Evolutionary conservation across 2,797 vertebrate species (phyloP), one percentile per base, ranked within the genome.

Genomic region (Acanthiza pusilla): DNA sequence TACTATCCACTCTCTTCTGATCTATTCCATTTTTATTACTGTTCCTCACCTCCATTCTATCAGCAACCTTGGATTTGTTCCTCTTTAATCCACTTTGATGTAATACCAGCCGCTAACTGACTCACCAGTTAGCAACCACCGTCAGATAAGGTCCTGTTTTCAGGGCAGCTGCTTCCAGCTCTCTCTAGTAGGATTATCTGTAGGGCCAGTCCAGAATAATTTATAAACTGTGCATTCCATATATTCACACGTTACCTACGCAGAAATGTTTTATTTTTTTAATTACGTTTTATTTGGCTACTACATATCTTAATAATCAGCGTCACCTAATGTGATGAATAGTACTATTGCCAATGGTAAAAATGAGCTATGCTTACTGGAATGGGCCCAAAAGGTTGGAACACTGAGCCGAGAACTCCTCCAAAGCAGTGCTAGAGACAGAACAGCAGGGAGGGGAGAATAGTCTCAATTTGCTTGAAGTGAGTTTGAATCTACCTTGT

Each of bases 231-330:
- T 38, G 42, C 58, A 65, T 83, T 73, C 57, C 68, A 75, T 70
- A 61, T 30, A 66, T 29, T 55, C 0, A 0, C n/a, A 63, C 0
- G 0, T 38, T 86, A 34, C 18, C n/a, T 53, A 38, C 27, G 54
- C 7, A 4, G 23, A 29, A 1, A 10, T 32, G 21, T 67, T 79
- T 68, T 68, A 15, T 21, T 36, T 66, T 80, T 66, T 53, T 2
- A 36, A 48, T 54, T 47, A 48, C 10, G 42, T 61, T 84, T 84
- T 42, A 36, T 72, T 47, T 42, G 32, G 10, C 27, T 72, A n/a
- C 14, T 60, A 29, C 13, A 25, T 47, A 4, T 34, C 34, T 74
- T 50, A 42, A 63, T 73, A 34, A 62, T 58, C 47, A 54, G 13
- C 23, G 45, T 38, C 11, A 18, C 72, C 29, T 74, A 85, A 85